Evolutionary conservation across 2,888 invertebrate species (phyloP).

Genomic region (Rhingia rostrata): DNA sequence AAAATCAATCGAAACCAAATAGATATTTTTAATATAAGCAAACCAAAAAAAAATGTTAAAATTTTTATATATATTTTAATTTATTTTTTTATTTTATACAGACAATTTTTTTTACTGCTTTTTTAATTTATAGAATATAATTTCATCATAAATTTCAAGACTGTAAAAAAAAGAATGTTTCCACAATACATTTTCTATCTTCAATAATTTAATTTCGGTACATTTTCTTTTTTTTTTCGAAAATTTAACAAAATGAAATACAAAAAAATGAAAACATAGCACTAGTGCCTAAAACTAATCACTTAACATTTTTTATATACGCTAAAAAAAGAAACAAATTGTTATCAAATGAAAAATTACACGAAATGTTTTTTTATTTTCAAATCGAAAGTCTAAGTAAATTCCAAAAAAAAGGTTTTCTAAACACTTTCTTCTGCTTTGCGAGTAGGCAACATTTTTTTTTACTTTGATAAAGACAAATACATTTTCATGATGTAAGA

Average conservation of each 20-base stretch:
- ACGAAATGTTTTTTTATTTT: conserved; percentile 44
- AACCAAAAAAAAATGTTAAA: conserved; percentile 66
- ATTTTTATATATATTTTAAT: conserved; percentile 31
- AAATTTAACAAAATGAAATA: conserved; percentile 65
- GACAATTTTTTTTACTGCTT: conserved; percentile 27
- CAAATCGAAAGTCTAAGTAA: conserved; percentile 22
- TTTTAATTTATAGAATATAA: conserved; percentile 8
- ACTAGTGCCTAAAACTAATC: conserved; percentile 80
- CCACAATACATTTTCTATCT: neutral
- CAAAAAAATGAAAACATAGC: conserved; percentile 77
- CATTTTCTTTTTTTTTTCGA: conserved; percentile 41
- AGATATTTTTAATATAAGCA: conserved; percentile 75
- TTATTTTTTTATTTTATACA: conserved; percentile 28
- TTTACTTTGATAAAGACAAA: conserved; percentile 5
- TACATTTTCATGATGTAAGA: conserved; percentile 39
- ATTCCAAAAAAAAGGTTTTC: conserved; percentile 28
- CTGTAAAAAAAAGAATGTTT: conserved; percentile 54
- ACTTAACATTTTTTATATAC: conserved; percentile 75
- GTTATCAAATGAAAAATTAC: conserved; percentile 51
- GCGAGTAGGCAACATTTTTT: conserved; percentile 20
- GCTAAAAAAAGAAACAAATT: conserved; percentile 58
- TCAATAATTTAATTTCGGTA: neutral
- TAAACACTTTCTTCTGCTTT: conserved; percentile 43
- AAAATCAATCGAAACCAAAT: conserved; percentile 65
- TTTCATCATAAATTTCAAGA: conserved; percentile 34